Evolutionary conservation across 2,113 vertebrate genomes (phyloP).

Genomic region (Apteryx owenii): DNA sequence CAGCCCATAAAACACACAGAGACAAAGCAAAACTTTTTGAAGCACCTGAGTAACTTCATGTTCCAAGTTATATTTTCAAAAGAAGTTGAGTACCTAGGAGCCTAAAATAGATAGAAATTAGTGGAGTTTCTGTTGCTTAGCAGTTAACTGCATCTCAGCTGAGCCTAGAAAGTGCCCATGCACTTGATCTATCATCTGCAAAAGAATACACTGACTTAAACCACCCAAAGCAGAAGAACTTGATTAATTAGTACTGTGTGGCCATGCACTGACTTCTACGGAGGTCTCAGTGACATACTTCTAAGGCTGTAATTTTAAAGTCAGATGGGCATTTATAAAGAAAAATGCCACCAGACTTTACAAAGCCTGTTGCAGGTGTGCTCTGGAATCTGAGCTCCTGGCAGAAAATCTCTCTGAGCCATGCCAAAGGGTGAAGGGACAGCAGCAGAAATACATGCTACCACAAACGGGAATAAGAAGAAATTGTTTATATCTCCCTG

Average conservation of each 20-base stretch:
- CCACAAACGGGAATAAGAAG: neutral
- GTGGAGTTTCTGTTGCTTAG: neutral
- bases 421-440: neutral
- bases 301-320: neutral
- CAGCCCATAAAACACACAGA: neutral
- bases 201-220: neutral
- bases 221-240: neutral
- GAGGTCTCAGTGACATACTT: too few relatives aligned
- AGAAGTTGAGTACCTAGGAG: neutral
- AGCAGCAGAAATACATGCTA: neutral
- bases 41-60: neutral
- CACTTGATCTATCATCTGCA: neutral
- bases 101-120: neutral
- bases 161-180: accelerated
- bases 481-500: neutral
- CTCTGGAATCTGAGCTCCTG: neutral
- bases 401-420: neutral
- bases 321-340: neutral
- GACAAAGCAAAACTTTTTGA: neutral
- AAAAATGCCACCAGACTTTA: neutral
- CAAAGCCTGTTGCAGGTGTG: neutral
- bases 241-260: neutral
- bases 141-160: neutral
- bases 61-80: neutral
- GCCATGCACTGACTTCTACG: neutral